These are phyloP conservation scores for Clarias platycephalus DNA, from an alignment of 2,797 vertebrate species.

Conservation along the genomic window DNA sequence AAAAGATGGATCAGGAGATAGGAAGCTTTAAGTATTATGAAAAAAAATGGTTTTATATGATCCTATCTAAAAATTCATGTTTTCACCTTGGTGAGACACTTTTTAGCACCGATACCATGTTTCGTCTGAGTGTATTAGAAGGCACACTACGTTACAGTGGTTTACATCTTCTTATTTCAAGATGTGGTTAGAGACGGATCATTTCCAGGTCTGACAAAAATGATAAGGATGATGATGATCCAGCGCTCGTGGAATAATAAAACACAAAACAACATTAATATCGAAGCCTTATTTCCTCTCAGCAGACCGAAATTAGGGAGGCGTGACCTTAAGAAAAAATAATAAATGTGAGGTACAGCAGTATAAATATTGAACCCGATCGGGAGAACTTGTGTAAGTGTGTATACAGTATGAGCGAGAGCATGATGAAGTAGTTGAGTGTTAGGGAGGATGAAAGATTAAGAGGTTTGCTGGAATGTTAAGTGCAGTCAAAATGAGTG, in stretches of 20 bases:
- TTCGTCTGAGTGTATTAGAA: not conserved
- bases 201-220: not conserved
- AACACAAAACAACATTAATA: not conserved
- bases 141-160: not conserved
- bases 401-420: conserved; percentile 1
- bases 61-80: too few relatives aligned
- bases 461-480: conserved; percentile 74
- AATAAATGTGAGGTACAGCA: not conserved
- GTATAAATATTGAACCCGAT: not conserved
- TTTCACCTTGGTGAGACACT: too few relatives aligned
- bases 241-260: not conserved
- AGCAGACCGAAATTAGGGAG: not conserved
- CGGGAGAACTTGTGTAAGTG: not conserved
- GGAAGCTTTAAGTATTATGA: too few relatives aligned
- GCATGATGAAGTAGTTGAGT: not conserved
- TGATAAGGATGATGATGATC: not conserved
- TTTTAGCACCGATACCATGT: too few relatives aligned
- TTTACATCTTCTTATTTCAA: not conserved
- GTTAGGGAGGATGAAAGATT: conserved; percentile 70
- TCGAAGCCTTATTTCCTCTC: not conserved
- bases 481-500: conserved; percentile 73
- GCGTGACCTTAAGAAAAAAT: too few relatives aligned
- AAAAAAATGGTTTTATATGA: too few relatives aligned
- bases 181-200: not conserved
- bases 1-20: too few relatives aligned